Evolutionary conservation across 2,797 vertebrate species (phyloP).

Genomic region (Perodicticus potto): DNA sequence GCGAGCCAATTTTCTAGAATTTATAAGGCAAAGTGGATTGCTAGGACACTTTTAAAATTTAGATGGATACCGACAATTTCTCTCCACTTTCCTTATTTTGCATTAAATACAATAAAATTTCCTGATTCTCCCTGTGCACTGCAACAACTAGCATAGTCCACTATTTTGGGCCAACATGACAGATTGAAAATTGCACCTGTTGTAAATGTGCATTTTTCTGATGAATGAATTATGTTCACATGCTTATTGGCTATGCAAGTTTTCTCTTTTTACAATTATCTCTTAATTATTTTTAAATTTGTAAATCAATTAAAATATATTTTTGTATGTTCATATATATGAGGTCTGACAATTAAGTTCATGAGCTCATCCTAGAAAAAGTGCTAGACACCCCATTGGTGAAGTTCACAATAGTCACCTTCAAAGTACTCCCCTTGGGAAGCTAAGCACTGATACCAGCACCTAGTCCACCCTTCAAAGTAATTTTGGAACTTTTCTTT

Average conservation of each 20-base stretch:
- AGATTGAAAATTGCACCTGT: not conserved
- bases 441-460: too few relatives aligned
- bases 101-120: not conserved
- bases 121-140: not conserved
- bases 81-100: not conserved
- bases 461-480: too few relatives aligned
- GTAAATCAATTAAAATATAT: not conserved
- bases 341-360: too few relatives aligned
- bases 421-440: too few relatives aligned
- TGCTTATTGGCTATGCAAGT: not conserved
- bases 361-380: too few relatives aligned
- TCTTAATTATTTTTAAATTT: constrained; percentile 19
- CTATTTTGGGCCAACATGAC: not conserved
- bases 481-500: too few relatives aligned
- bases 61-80: not conserved
- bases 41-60: not conserved
- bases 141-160: not conserved
- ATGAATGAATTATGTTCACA: not conserved
- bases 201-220: not conserved
- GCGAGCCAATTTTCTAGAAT: not conserved
- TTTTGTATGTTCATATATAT: not conserved
- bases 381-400: too few relatives aligned
- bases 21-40: not conserved
- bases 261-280: not conserved
- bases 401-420: too few relatives aligned